Percentiles rank a stretch among this genome's conserved stretches.
These are phyloP conservation scores for Montipora foliosa DNA, from an alignment of 64 coral and sea anemone species.

Conservation along the genomic window DNA sequence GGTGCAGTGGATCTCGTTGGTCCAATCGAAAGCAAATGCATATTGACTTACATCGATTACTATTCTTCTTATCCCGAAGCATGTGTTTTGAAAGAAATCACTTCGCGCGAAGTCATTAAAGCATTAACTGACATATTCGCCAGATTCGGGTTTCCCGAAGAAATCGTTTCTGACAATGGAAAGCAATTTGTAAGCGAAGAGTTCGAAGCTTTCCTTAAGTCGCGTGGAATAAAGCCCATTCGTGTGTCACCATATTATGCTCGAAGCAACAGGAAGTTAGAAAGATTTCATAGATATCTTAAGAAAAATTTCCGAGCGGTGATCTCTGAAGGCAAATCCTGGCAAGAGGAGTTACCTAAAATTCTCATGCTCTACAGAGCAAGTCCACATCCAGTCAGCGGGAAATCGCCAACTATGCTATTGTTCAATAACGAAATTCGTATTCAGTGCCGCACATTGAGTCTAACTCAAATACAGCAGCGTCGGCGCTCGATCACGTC, in stretches of 20 bases:
- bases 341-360: constrained; percentile 1
- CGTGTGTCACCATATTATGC: too few species aligned
- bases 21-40: too few species aligned
- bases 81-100: constrained; percentile 6
- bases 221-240: too few species aligned
- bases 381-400: constrained; percentile 32
- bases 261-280: too few species aligned
- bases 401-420: neutral
- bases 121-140: too few species aligned
- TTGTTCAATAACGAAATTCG: constrained; percentile 50
- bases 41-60: too few species aligned
- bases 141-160: too few species aligned
- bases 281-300: neutral
- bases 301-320: constrained; percentile 61
- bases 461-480: neutral
- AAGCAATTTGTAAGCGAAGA: too few species aligned
- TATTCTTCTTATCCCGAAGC: constrained; percentile 44
- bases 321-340: constrained; percentile 51
- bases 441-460: constrained; percentile 14
- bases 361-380: neutral
- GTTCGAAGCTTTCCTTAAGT: neutral
- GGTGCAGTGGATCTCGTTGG: too few species aligned
- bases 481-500: constrained; percentile 6
- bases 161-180: too few species aligned
- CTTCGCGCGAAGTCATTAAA: neutral